Base-by-base conservation (phyloP, 2,797 vertebrate species). In the Caiman crocodilus region DNA sequence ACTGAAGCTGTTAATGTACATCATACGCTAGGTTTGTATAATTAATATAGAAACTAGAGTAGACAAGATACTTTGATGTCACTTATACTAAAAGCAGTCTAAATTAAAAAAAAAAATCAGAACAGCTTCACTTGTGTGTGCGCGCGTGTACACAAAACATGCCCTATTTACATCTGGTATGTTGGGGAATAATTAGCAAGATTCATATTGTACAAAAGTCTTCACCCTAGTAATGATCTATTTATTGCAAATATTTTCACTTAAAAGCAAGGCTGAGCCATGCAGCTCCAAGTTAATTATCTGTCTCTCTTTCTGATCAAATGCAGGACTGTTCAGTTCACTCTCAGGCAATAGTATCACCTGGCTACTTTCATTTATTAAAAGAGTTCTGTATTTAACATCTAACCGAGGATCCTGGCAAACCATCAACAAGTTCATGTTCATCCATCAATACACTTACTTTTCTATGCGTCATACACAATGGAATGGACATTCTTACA, bases 281-380 rank as follows among this genome's bases (percentile, higher is more conserved):
- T 89, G 56, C 76, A 82, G 32, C 69, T 42, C 7, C 59, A 91
- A 87, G 64, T 50, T 81, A 93, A 89, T 79, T 88, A 77, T 78
- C 67, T 92, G 26, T 42, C 56, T 95, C 56, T 30, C 42, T 88
- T 86, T 90, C 57, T 61, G 58, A 88, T 87, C 79, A 84, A 79
- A 73, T 58, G 79, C 16, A 18, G 7, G 35, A 83, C 64, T 81
- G n/a, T 81, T 92, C 59, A 77, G 86, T 83, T 92, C 17, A 20
- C 57, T 81, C 30, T 32, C 42, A 84, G 42, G 21, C 81, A 73
- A 17, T n/a, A 13, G 4, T 81, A 61, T 57, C 82, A 87, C 71
- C 59, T 84, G 18, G 20, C 91, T 94, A 88, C 75, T 90, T 89
- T 75, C 73, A 30, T 26, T 63, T 64, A 81, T 74, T 90, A 86